Percentiles rank a stretch among this genome's conserved stretches.
Conservation (phyloP, 2,888 invertebrate genomes). For the Aricia artaxerxes region DNA sequence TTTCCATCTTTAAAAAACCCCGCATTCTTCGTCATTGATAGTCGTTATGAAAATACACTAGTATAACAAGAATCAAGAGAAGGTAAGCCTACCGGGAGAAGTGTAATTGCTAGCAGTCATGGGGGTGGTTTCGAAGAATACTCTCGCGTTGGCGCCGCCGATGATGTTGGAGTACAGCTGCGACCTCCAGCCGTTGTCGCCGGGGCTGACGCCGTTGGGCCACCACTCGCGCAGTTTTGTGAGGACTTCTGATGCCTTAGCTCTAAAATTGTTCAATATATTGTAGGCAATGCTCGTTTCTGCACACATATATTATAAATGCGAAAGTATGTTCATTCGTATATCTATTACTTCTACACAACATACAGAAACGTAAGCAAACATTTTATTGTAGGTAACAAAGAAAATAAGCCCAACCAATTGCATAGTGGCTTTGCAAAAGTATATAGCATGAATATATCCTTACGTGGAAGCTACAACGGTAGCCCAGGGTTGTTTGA, state of each 20-base stretch:
- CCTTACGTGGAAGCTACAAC: slow-evolving; percentile 79
- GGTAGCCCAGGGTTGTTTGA: slow-evolving; percentile 82
- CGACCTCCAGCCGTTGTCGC: slow-evolving; percentile 55
- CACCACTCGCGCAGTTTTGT: slow-evolving; percentile 62
- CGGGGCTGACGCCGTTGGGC: slow-evolving; percentile 54
- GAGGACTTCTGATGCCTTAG: slow-evolving; percentile 48
- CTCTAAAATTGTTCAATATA: slow-evolving; percentile 40
- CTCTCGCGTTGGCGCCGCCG: slow-evolving; percentile 51
- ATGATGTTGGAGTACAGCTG: slow-evolving; percentile 54
- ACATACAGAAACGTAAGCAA: too few relatives aligned
- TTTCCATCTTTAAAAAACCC: too few relatives aligned
- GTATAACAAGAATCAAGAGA: neutral
- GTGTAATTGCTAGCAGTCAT: slow-evolving; percentile 54
- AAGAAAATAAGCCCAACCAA: too few relatives aligned
- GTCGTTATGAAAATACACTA: neutral
- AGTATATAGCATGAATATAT: neutral
- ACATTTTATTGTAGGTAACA: too few relatives aligned
- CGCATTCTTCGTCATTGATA: too few relatives aligned
- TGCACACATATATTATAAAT: too few relatives aligned
- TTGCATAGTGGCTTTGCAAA: too few relatives aligned
- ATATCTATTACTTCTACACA: too few relatives aligned
- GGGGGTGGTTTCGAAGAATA: slow-evolving; percentile 51
- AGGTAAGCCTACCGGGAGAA: slow-evolving; percentile 47
- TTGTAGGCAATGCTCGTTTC: too few relatives aligned
- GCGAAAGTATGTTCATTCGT: too few relatives aligned